phyloP scores from a whole-genome alignment of 2,113 vertebrate genomes.

The Mesoclemmys tuberculata region DNA sequence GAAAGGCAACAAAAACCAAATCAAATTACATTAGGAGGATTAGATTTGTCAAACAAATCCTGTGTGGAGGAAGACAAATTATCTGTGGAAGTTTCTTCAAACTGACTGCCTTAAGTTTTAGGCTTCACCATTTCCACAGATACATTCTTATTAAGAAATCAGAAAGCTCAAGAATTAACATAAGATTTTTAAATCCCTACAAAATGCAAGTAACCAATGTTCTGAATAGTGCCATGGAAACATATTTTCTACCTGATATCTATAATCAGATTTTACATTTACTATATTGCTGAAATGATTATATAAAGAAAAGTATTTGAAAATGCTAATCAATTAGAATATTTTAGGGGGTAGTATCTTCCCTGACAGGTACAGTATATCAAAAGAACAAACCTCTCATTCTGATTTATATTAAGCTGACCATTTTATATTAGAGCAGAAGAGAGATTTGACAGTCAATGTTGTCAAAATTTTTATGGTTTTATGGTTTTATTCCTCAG shows the following conservation, averaged over 20 bases:
- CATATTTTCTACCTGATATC: background rate
- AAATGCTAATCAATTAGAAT: background rate
- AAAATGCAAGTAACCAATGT: background rate
- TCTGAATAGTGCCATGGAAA: background rate
- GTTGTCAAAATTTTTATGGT: background rate
- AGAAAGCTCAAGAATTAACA: background rate
- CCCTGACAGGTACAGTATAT: background rate
- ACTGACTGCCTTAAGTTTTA: background rate
- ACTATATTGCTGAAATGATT: accelerated
- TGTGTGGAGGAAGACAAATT: background rate
- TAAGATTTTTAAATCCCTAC: background rate
- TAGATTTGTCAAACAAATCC: background rate
- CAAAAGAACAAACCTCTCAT: background rate
- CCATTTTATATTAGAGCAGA: background rate
- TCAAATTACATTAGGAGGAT: no score
- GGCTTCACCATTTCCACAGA: background rate
- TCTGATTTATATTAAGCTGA: background rate
- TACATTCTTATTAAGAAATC: background rate
- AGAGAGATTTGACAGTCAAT: accelerated
- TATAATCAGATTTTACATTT: background rate
- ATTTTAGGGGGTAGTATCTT: background rate
- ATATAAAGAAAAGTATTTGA: background rate
- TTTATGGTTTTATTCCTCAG: background rate
- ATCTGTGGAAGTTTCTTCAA: background rate
- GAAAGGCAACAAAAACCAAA: no score